These are phyloP conservation scores for Aplochiton taeniatus DNA, from an alignment of 2,797 vertebrate genomes.

Conservation along the genomic window DNA sequence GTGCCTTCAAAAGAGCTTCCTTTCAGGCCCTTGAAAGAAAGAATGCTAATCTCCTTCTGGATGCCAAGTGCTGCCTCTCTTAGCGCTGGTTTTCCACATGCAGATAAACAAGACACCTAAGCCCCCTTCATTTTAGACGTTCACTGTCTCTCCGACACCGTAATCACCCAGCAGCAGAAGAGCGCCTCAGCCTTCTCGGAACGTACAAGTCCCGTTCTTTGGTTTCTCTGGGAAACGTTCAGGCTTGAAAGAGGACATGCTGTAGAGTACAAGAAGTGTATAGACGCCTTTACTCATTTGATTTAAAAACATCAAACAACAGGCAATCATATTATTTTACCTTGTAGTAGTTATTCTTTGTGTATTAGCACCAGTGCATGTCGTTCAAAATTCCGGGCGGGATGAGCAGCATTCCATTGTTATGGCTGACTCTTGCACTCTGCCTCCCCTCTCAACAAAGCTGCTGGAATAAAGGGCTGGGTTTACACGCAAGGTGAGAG, in stretches of 20 bases:
- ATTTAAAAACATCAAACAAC: background rate
- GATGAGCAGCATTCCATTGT: background rate
- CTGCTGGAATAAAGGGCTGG: constrained; percentile 8
- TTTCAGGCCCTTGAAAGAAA: constrained; percentile 37
- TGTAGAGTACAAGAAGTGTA: no score
- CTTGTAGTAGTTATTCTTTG: background rate
- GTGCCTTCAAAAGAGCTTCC: constrained; percentile 19
- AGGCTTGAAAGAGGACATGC: background rate
- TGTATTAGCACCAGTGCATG: background rate
- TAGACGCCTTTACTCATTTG: no score
- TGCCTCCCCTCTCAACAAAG: background rate
- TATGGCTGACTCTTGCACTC: background rate
- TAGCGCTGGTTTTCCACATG: constrained; percentile 50
- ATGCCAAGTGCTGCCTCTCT: constrained; percentile 24
- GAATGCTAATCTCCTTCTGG: constrained; percentile 46
- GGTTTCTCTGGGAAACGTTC: background rate
- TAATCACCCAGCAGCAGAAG: constrained; percentile 51
- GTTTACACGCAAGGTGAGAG: background rate
- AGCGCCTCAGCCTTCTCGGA: constrained; percentile 46
- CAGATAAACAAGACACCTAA: constrained; percentile 65
- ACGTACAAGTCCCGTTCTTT: constrained; percentile 9
- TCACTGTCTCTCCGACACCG: constrained; percentile 62
- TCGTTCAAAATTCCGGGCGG: constrained; percentile 8
- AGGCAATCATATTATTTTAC: background rate
- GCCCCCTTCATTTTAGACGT: constrained; percentile 60